Conservation (phyloP, 2,888 invertebrate species). For the Archaeoteleia sp. region DNA sequence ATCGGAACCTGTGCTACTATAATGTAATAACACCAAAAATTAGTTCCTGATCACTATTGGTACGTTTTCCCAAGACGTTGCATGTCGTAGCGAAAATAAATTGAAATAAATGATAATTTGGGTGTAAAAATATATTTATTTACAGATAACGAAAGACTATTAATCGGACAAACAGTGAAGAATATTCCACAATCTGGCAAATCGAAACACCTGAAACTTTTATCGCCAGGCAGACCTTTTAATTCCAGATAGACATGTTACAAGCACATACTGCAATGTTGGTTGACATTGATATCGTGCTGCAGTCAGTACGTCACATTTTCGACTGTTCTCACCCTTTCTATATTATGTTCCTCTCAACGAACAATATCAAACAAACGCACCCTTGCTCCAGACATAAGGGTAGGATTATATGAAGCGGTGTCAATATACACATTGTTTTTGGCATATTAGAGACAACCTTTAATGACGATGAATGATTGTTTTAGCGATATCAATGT, state of each 20-base stretch:
- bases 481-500: too few species aligned
- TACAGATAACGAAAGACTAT: too few species aligned
- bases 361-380: too few species aligned
- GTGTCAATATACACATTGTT: too few species aligned
- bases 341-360: too few species aligned
- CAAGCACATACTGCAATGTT: conserved; percentile 61
- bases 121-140: too few species aligned
- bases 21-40: conserved; percentile 8
- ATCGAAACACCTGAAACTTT: background rate
- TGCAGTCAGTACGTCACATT: conserved; percentile 55
- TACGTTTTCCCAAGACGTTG: background rate
- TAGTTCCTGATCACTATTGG: background rate
- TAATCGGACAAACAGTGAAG: background rate
- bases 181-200: background rate
- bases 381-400: too few species aligned
- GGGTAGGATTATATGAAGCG: too few species aligned
- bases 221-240: conserved; percentile 59
- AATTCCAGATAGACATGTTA: conserved; percentile 70
- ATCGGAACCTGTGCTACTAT: conserved; percentile 17
- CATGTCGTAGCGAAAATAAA: too few species aligned
- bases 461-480: too few species aligned
- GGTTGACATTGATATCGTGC: conserved; percentile 57
- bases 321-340: conserved; percentile 40
- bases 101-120: too few species aligned
- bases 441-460: too few species aligned